phyloP scores from a whole-genome alignment of 2,797 vertebrate species.

The Ibycter americanus region DNA sequence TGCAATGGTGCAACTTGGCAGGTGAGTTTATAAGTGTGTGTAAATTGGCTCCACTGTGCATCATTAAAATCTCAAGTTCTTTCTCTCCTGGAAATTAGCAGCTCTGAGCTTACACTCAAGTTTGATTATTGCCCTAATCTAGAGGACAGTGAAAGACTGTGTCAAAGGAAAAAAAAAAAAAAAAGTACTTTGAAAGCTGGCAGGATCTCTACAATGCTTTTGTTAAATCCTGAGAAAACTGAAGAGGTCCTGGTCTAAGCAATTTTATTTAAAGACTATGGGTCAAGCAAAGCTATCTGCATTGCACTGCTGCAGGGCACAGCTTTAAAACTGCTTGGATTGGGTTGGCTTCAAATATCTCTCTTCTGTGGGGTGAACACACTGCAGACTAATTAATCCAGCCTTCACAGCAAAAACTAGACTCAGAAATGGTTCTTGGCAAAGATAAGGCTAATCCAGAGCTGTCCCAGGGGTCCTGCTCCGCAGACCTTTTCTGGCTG shows the following conservation, averaged over 20 bases:
- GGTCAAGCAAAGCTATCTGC: neutral
- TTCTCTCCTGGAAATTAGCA: constrained; percentile 1
- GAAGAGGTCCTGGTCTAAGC: neutral
- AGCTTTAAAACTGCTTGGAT: neutral
- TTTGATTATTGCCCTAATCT: neutral
- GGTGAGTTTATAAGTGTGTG: neutral
- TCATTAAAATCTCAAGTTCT: constrained; percentile 17
- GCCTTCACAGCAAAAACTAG: neutral
- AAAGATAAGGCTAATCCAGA: neutral
- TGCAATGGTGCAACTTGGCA: neutral
- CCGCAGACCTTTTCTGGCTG: neutral
- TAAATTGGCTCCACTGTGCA: constrained; percentile 54
- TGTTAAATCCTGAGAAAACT: neutral
- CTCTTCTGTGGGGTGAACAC: neutral
- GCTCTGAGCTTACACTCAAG: neutral
- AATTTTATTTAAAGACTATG: neutral
- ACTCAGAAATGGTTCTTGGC: neutral
- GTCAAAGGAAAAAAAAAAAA: neutral
- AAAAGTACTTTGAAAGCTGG: neutral
- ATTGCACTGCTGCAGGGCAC: fast-evolving
- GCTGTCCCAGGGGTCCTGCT: neutral
- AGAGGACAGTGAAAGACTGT: neutral
- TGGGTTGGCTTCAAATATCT: neutral
- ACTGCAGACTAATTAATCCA: neutral
- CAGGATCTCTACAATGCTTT: neutral